Percentiles rank a stretch among this genome's conserved stretches.
Conservation (phyloP, 2,113 vertebrate species). For the Myiagra hebetior region DNA sequence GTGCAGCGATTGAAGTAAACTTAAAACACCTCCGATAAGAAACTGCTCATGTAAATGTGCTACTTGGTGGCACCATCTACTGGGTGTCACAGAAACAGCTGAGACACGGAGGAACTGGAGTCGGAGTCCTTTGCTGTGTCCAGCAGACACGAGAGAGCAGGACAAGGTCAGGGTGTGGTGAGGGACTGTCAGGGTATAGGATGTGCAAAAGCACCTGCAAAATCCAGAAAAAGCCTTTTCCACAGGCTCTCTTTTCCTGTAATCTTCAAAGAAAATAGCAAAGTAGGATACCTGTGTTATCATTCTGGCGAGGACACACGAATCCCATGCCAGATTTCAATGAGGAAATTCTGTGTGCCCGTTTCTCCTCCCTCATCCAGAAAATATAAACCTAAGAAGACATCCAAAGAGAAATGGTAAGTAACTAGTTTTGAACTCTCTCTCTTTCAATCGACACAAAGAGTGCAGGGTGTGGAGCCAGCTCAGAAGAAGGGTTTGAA, state of each 20-base stretch:
- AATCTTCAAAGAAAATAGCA: neutral
- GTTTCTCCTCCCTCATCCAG: neutral
- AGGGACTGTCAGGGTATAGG: fast-evolving
- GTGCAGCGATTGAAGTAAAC: neutral
- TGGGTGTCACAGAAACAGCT: neutral
- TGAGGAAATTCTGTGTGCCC: neutral
- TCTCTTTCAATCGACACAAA: neutral
- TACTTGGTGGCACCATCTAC: slow-evolving; percentile 20
- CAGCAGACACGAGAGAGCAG: neutral
- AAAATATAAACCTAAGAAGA: neutral
- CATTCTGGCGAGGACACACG: neutral
- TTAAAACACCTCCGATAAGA: slow-evolving; percentile 1
- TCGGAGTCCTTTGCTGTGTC: fast-evolving
- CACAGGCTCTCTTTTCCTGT: neutral
- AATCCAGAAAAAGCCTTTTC: neutral
- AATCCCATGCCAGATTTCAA: neutral
- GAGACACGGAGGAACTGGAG: neutral
- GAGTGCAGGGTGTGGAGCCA: neutral
- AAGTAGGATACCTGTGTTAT: neutral
- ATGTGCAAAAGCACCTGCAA: neutral
- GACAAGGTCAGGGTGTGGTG: fast-evolving
- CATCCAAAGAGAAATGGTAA: neutral
- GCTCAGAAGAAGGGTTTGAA: neutral
- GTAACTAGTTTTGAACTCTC: neutral
- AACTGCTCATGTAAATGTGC: fast-evolving